Percentiles rank a stretch among this genome's conserved stretches.
phyloP scores from a whole-genome alignment of 2,888 invertebrate species.

The Beris chalybata region DNA sequence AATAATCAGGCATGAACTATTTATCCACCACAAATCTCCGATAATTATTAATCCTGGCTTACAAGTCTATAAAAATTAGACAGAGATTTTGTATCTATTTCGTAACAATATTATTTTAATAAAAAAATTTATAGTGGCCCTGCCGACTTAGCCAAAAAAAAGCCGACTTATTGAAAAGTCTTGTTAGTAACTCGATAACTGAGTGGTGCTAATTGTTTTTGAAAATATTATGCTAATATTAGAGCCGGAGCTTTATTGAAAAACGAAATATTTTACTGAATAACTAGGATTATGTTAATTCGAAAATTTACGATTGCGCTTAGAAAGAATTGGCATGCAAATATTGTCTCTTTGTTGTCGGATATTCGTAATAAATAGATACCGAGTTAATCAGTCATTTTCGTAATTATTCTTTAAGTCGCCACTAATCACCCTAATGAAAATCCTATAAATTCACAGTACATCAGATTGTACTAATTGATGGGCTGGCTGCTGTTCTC shows the following conservation, averaged over 20 bases:
- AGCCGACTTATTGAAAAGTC: slow-evolving; percentile 30
- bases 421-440: neutral
- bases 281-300: slow-evolving; percentile 30
- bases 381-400: neutral
- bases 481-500: neutral
- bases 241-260: neutral
- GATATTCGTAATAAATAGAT: neutral
- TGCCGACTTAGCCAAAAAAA: slow-evolving; percentile 20
- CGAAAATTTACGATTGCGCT: slow-evolving; percentile 27
- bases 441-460: no score
- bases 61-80: no score
- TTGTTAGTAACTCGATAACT: slow-evolving; percentile 31
- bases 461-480: no score
- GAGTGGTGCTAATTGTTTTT: slow-evolving; percentile 23
- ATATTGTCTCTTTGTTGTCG: slow-evolving; percentile 12
- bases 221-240: slow-evolving; percentile 25
- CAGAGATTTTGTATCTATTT: no score
- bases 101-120: slow-evolving; percentile 2
- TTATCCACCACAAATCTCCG: no score
- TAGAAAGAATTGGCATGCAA: slow-evolving; percentile 24
- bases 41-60: no score
- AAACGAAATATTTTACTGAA: slow-evolving; percentile 3
- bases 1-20: no score
- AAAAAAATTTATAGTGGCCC: slow-evolving; percentile 6
- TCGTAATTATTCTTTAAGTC: neutral